Conservation (phyloP, 2,113 vertebrate species). For the Progne subis region DNA sequence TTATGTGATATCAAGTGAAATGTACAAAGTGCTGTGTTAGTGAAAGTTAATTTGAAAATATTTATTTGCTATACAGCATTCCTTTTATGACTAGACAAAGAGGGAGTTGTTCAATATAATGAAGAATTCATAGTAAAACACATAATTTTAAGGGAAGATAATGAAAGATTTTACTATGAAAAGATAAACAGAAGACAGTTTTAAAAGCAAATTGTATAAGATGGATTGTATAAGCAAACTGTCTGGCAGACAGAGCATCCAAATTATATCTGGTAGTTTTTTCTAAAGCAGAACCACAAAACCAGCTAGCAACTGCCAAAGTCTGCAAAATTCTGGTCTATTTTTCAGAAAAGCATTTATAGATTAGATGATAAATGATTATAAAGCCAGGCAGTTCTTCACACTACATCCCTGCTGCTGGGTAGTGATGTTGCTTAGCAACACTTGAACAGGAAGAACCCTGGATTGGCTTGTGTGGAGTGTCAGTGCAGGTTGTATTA, state of each 20-base stretch:
- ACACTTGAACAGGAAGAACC: conserved; percentile 55
- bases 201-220: neutral
- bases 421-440: conserved; percentile 73
- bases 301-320: neutral
- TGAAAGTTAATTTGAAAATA: neutral
- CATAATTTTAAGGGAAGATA: neutral
- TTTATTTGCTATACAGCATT: neutral
- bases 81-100: neutral
- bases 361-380: conserved; percentile 59
- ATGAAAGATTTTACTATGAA: neutral
- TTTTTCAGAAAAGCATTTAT: conserved; percentile 51
- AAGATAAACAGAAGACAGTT: neutral
- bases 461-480: conserved; percentile 33
- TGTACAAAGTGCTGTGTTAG: neutral
- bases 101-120: neutral
- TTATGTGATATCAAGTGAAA: neutral
- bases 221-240: neutral
- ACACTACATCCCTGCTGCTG: conserved; percentile 52
- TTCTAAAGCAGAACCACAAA: neutral
- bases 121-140: neutral
- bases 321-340: conserved; percentile 19
- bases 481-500: conserved; percentile 37
- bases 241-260: neutral
- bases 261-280: neutral
- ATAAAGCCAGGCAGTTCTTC: conserved; percentile 45